phyloP scores from a whole-genome alignment of 2,113 vertebrate genomes.

The Heterocephalus glaber region DNA sequence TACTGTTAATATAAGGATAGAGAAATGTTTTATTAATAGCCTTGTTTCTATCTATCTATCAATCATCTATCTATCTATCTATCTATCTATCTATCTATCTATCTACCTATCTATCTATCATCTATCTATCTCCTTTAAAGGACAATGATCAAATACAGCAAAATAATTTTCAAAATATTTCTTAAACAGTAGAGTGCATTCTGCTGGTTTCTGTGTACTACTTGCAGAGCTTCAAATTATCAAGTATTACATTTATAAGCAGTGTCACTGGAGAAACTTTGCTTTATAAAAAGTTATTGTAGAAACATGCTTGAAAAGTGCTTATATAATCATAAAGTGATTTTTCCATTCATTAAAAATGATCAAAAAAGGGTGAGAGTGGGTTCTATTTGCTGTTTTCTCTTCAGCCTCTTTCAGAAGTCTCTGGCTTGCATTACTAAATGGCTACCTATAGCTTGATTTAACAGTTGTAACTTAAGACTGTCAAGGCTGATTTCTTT shows the following conservation, averaged over 20 bases:
- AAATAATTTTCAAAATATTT: conserved; percentile 30
- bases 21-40: background rate
- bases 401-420: background rate
- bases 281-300: background rate
- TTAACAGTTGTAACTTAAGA: conserved; percentile 57
- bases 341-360: background rate
- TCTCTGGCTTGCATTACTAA: conserved; percentile 29
- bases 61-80: background rate
- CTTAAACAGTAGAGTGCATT: background rate
- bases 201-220: background rate
- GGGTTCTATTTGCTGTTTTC: background rate
- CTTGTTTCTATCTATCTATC: background rate
- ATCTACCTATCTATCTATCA: background rate
- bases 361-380: background rate
- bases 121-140: background rate
- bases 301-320: background rate
- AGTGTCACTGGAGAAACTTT: background rate
- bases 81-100: background rate
- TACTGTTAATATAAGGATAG: background rate
- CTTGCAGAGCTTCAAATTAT: background rate
- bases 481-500: conserved; percentile 54
- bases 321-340: background rate
- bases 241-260: background rate
- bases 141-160: background rate
- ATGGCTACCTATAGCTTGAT: conserved; percentile 19